Evolutionary conservation across 2,797 vertebrate genomes (phyloP), one percentile per base, ranked within the genome.

Genomic region (Lemur catta): DNA sequence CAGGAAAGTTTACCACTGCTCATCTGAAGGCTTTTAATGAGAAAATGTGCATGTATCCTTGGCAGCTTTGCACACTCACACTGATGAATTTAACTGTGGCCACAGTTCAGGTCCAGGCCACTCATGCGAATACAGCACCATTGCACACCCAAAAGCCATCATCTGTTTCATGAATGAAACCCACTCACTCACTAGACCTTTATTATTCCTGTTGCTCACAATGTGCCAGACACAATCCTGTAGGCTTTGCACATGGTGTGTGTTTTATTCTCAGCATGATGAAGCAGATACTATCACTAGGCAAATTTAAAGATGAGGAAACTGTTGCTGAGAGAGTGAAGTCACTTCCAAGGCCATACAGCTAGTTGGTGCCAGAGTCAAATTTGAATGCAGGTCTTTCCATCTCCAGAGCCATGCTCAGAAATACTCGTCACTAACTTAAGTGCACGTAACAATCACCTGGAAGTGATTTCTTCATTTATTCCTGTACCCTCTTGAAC

Each of bases 251-350:
- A 76, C 4, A 3, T 28, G 15, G 2, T 30, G 0, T 22, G 3
- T 59, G 6, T 72, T 76, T 78, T 59, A 80, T n/a, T 82, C 88
- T 85, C 67, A 91, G 55, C 20, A 74, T 4, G 6, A 4, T 38
- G 65, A 89, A 72, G 30, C 6, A 7, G 4, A 15, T 33, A 24
- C 28, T 46, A 38, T 48, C 24, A 41, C 5, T 28, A 52, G 80
- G 12, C n/a, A 76, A 50, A 76, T 63, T 90, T 80, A 41, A 30
- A 76, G 52, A 67, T 33, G 12, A 96, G n/a, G 14, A 92, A 94
- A 65, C 35, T 26, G 26, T 46, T 55, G 7, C 57, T 52, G 26
- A 86, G 48, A 79, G 20, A 82, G 61, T 61, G 10, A 74, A 86
- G 15, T 41, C 33, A 59, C 26, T 38, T 11, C 17, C 6, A 46